phyloP scores from a whole-genome alignment of 2,797 vertebrate genomes.

The Pangasius djambal region DNA sequence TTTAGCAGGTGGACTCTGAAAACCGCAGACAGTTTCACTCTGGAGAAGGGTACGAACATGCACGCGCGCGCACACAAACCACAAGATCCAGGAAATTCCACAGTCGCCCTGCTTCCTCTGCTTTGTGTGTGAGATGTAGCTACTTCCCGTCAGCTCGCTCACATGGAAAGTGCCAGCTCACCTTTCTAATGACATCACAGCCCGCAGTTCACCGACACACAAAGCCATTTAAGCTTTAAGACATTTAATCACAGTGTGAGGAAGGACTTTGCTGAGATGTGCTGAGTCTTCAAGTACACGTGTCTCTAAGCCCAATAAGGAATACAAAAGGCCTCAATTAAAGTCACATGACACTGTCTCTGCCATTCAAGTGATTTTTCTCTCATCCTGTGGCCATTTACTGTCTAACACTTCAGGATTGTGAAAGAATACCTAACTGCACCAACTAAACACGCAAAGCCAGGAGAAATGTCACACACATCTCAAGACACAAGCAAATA shows the following conservation, averaged over 20 bases:
- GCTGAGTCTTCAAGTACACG: background rate
- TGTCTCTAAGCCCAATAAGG: background rate
- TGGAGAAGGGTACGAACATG: background rate
- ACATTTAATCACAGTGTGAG: background rate
- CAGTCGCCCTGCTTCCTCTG: conserved; percentile 33
- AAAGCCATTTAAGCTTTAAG: background rate
- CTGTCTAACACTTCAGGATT: background rate
- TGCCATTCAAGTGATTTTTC: background rate
- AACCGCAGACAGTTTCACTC: background rate
- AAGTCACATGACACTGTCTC: background rate
- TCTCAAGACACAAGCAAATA: background rate
- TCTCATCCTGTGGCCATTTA: background rate
- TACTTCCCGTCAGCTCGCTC: conserved; percentile 23
- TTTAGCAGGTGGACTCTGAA: background rate
- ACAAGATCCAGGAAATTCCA: conserved; percentile 48
- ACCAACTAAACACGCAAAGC: background rate
- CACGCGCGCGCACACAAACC: background rate
- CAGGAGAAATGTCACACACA: background rate
- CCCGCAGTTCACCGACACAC: background rate
- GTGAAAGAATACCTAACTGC: background rate
- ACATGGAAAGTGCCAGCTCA: conserved; percentile 33
- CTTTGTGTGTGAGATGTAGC: background rate
- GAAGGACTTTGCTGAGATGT: background rate
- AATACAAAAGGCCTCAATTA: background rate
- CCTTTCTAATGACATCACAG: conserved; percentile 24